Conservation (phyloP, 1,140 invertebrate genomes). For the fruit fly (Drosophila melanogaster) region DNA sequence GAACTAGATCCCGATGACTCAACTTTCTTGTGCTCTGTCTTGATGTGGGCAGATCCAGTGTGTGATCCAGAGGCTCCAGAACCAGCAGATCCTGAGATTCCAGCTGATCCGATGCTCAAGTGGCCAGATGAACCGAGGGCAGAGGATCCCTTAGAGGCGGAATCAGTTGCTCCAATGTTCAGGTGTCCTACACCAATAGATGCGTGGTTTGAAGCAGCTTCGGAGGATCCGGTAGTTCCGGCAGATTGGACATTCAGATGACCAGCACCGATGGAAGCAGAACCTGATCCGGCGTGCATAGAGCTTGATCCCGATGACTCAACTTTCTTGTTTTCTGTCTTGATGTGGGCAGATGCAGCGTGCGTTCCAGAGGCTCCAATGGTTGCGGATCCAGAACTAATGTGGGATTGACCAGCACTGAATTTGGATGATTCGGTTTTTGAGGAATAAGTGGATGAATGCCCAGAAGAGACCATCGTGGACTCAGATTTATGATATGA, state of each 20-base stretch:
- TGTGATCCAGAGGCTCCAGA: conserved; percentile 2
- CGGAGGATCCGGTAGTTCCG: neutral
- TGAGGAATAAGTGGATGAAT: neutral
- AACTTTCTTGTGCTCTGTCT: neutral
- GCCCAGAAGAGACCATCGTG: neutral
- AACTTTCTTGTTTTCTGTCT: neutral
- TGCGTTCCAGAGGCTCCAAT: neutral
- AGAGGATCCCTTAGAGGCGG: neutral
- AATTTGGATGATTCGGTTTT: neutral
- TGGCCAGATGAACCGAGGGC: neutral
- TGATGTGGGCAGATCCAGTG: neutral
- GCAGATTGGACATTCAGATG: conserved; percentile 5
- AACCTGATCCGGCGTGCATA: neutral
- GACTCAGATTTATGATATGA: conserved; percentile 14
- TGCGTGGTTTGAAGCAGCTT: neutral
- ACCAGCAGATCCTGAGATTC: neutral
- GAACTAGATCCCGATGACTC: conserved; percentile 1
- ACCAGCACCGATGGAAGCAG: neutral
- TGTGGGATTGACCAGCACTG: neutral
- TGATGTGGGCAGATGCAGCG: neutral
- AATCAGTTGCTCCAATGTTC: neutral
- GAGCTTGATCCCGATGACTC: conserved; percentile 1
- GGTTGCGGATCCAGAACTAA: neutral
- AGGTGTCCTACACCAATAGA: conserved; percentile 1
- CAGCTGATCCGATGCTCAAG: neutral